Evolutionary conservation across 30 jellyfish, hydroid and myxozoan species (phyloP), one percentile per base, ranked within the genome.

Genomic region (Nemopilema nomurai): DNA sequence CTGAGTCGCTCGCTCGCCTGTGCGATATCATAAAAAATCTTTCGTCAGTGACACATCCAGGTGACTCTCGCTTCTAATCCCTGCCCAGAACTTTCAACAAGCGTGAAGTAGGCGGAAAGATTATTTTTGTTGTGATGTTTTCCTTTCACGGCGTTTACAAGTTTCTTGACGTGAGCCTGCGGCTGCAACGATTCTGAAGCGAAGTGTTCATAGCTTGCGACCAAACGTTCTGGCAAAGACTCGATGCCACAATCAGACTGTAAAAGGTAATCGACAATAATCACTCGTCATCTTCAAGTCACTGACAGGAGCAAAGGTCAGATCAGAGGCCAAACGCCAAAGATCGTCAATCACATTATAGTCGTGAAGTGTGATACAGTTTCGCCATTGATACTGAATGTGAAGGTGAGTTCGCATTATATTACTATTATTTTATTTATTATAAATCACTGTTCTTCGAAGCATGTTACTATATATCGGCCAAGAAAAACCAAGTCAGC

Each of bases 51-150:
- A 68, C 90, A 69, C 78, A 16, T 82, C 68, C 4, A 31, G 23
- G 72, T 28, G 70, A 74, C 63, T 31, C 19, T 41, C 74, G 83
- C 76, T 49, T 23, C 41, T 24, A 57, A 62, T 49, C 83, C 81
- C 85, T 50, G 76, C 84, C 83, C 90, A 82, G 65, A 69, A 19
- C 62, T 82, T 69, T 82, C 90, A 82, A 82, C 90, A 70, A 69
- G 87, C 25, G 71, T 51, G 67, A 68, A 70, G 90, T 82, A 69
- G 90, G 90, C 90, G 90, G 90, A 82, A 82, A 69, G 76, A 71
- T 82, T 82, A 82, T 70, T 51, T 49, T 74, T 77, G 4, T 62
- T 62, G 67, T 67, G 71, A 74, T 70, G 90, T 27, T 82, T 70
- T 82, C 84, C 83, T 82, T 82, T 41, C 82, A 72, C 22, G 24